A percentile compares a stretch with the other conserved stretches of the same genome.
These are phyloP conservation scores for Ia io DNA, from an alignment of 2,113 vertebrate species.

Conservation along the genomic window DNA sequence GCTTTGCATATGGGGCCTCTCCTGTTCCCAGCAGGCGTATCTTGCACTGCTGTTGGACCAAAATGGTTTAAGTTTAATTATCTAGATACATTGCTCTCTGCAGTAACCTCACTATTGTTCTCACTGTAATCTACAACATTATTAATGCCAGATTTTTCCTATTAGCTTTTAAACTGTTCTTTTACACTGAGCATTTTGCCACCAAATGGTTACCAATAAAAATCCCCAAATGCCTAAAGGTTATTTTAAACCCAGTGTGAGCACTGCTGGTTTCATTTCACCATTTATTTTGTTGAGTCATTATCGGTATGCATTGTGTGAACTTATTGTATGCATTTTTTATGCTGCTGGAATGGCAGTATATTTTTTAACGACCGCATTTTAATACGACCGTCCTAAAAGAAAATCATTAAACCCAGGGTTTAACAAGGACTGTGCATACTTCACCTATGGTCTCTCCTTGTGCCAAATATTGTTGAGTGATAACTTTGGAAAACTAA, in stretches of 20 bases:
- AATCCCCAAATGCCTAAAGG: slow-evolving; percentile 65
- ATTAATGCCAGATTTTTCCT: slow-evolving; percentile 77
- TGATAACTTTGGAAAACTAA: slow-evolving; percentile 71
- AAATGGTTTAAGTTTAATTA: slow-evolving; percentile 84
- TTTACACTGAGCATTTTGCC: slow-evolving; percentile 60
- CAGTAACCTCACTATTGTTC: slow-evolving; percentile 71
- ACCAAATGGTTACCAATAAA: slow-evolving; percentile 71
- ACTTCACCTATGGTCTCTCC: slow-evolving; percentile 43
- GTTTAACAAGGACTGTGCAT: slow-evolving; percentile 66
- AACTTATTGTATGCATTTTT: slow-evolving; percentile 62
- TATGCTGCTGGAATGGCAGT: slow-evolving; percentile 7
- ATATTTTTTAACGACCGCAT: slow-evolving; percentile 41
- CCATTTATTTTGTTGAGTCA: slow-evolving; percentile 70
- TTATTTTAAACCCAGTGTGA: slow-evolving; percentile 76
- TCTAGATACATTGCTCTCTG: slow-evolving; percentile 75
- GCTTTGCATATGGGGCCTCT: slow-evolving; percentile 53
- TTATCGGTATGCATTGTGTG: slow-evolving; percentile 60
- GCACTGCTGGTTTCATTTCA: slow-evolving; percentile 65
- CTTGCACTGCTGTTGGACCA: slow-evolving; percentile 71
- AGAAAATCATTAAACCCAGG: slow-evolving; percentile 65
- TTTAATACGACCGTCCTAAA: slow-evolving; percentile 69
- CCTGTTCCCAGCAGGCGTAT: slow-evolving; percentile 59
- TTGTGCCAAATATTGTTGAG: slow-evolving; percentile 72
- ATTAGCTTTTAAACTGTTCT: slow-evolving; percentile 75
- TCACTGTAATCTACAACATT: slow-evolving; percentile 71